phyloP scores from a whole-genome alignment of 2,113 vertebrate genomes.

The Spea bombifrons region DNA sequence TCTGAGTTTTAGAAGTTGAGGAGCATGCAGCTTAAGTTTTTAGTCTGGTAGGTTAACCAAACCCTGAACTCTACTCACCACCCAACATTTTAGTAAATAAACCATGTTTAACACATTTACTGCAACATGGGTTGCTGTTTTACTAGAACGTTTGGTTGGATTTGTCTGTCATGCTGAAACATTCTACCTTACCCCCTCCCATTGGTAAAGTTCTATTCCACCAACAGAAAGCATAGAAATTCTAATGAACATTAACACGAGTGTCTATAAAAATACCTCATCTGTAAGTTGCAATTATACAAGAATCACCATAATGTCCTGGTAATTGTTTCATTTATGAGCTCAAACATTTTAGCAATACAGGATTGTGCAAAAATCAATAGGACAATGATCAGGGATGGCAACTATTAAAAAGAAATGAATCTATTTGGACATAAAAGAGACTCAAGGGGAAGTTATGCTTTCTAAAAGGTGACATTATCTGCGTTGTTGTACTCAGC shows the following conservation, averaged over 20 bases:
- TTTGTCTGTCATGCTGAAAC: no score
- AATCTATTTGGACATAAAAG: not conserved
- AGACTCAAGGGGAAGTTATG: not conserved
- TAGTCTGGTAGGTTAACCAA: no score
- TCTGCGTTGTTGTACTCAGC: not conserved
- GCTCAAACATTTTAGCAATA: not conserved
- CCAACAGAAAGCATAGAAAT: not conserved
- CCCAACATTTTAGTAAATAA: no score
- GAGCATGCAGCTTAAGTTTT: no score
- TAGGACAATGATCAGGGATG: conserved; percentile 1
- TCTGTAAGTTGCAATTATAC: conserved; percentile 2
- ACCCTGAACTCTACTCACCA: no score
- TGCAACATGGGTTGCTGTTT: no score
- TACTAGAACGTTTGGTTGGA: no score
- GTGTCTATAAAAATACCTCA: not conserved
- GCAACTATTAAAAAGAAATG: not conserved
- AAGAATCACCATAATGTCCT: not conserved
- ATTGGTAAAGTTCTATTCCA: no score
- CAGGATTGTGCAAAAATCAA: not conserved
- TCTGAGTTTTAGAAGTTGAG: no score
- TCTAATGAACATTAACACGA: not conserved
- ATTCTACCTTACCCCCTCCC: no score
- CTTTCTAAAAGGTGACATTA: not conserved
- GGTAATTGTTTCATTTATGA: conserved; percentile 7
- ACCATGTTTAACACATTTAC: no score